Evolutionary conservation across 2,797 vertebrate genomes (phyloP), one percentile per base, ranked within the genome.

Genomic region (Parauchenoglanis punctatus): DNA sequence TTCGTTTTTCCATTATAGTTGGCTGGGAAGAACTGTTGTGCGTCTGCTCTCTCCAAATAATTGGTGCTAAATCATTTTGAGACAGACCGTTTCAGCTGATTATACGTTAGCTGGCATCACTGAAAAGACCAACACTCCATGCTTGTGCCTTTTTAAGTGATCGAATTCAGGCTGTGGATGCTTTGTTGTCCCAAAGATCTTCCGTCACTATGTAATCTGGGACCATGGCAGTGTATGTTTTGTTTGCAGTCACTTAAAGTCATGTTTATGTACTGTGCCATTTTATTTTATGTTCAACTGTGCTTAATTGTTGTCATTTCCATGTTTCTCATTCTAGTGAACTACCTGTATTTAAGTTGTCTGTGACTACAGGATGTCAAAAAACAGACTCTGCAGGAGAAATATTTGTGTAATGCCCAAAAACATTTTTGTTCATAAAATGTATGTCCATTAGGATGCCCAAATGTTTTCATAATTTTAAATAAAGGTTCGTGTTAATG

Each of bases 121-220:
- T 93, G 83, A 91, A 89, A 91, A 92, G 93, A 95, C 93, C 91
- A 94, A 94, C 92, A 91, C 94, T 95, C 94, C 94, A 94, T 95
- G 91, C 92, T 93, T 95, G 96, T 94, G 92, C 93, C 92, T 94
- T 94, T 93, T 91, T 89, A 89, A 93, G 94, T 94, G 93, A 94
- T 93, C 93, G 92, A 92, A 93, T 94, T 93, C 92, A 94, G 90
- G 91, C 89, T 89, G 88, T 87, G 88, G 90, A 87, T 86, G 59
- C 87, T 90, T 85, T 87, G 75, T 90, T 87, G 83, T 91, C 87
- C 89, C 85, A 88, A 86, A 90, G 85, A 91, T 85, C 84, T 72
- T 72, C n/a, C 68, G 35, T 63, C 77, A 46, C 40, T 35, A 80
- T 84, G 54, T 91, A 76, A 88, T 63, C 82, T 88, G 89, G 89